Percentiles rank a stretch among this genome's conserved stretches.
phyloP scores from a whole-genome alignment of 2,888 invertebrate genomes.

The Phyto melanocephala region DNA sequence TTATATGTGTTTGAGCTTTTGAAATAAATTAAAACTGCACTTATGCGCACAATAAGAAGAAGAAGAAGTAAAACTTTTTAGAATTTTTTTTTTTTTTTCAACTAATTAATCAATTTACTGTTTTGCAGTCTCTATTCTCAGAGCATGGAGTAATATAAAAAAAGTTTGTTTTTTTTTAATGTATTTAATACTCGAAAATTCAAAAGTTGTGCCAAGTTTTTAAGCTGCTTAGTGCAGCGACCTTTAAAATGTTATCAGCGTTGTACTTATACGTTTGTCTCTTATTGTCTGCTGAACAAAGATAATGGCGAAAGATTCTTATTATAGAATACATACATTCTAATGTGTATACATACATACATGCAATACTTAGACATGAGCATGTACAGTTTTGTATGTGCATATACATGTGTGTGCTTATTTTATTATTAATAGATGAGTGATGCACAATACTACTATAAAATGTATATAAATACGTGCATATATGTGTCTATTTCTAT shows the following conservation, averaged over 20 bases:
- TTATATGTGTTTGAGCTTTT: no score
- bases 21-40: no score
- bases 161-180: conserved; percentile 16
- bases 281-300: conserved; percentile 45
- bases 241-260: conserved; percentile 39
- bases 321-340: not conserved
- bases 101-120: conserved; percentile 29
- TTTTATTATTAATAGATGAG: no score
- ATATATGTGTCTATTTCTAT: not conserved
- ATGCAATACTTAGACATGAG: no score
- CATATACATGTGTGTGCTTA: no score
- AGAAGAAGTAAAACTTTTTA: no score
- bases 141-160: not conserved
- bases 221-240: conserved; percentile 54
- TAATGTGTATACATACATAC: no score
- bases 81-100: not conserved
- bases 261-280: not conserved
- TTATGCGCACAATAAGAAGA: no score
- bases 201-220: conserved; percentile 41
- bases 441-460: no score
- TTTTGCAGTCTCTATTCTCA: not conserved
- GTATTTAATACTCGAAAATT: conserved; percentile 29
- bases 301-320: conserved; percentile 30
- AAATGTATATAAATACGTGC: no score
- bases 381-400: not conserved